phyloP scores from a whole-genome alignment of 2,113 vertebrate species.

The Siphamia tubifer region DNA sequence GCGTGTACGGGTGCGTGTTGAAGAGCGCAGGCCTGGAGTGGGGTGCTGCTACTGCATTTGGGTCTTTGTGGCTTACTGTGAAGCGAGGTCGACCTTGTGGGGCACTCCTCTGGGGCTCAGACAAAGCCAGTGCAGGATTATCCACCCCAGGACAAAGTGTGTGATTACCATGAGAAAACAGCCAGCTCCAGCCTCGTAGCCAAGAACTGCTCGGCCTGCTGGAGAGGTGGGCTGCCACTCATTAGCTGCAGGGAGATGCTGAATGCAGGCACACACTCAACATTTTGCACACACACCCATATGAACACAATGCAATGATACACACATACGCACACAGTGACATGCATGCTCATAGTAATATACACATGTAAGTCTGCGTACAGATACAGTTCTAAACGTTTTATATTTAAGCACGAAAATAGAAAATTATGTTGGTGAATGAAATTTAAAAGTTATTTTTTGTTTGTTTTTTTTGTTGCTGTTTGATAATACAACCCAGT shows the following conservation, averaged over 20 bases:
- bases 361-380: too few species aligned
- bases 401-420: too few species aligned
- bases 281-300: constrained; percentile 34
- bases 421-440: too few species aligned
- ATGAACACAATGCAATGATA: constrained; percentile 64
- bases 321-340: constrained; percentile 46
- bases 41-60: constrained; percentile 70
- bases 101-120: constrained; percentile 77
- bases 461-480: too few species aligned
- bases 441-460: too few species aligned
- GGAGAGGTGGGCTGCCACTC: constrained; percentile 80
- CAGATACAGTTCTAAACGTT: too few species aligned
- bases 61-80: constrained; percentile 77
- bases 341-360: constrained; percentile 59
- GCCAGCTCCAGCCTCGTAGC: constrained; percentile 73
- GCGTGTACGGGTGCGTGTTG: constrained; percentile 42
- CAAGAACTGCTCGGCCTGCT: constrained; percentile 72
- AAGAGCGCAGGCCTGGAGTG: constrained; percentile 64
- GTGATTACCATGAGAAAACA: constrained; percentile 84
- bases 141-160: constrained; percentile 82
- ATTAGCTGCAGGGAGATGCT: constrained; percentile 77
- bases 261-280: constrained; percentile 72
- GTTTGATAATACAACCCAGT: too few species aligned
- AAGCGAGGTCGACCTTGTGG: constrained; percentile 79
- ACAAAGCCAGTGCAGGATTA: constrained; percentile 84